Evolutionary conservation across 2,888 invertebrate species (phyloP).

Genomic region (Dastarcus helophoroides): DNA sequence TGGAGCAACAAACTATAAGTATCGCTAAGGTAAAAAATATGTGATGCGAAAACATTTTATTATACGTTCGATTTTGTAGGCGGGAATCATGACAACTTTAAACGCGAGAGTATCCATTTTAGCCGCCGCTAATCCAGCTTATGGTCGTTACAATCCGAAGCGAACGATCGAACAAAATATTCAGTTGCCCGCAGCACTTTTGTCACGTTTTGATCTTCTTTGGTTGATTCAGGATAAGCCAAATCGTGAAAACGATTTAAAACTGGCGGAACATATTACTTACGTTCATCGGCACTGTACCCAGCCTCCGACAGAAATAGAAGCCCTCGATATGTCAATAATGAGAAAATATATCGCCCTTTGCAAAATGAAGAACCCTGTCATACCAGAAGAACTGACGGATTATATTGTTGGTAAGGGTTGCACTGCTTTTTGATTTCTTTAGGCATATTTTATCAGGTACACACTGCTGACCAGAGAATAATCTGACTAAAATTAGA

Average conservation of each 20-base stretch:
- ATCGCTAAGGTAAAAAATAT: conserved; percentile 96
- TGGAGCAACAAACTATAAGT: conserved; percentile 99
- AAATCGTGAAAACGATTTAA: conserved; percentile 58
- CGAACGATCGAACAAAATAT: conserved; percentile 94
- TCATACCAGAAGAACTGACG: conserved; percentile 74
- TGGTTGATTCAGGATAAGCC: conserved; percentile 87
- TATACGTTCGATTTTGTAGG: conserved; percentile 42
- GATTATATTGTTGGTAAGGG: conserved; percentile 72
- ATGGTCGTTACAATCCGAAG: conserved; percentile 94
- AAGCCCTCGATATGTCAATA: conserved; percentile 80
- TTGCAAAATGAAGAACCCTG: conserved; percentile 81
- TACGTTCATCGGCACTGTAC: conserved; percentile 88
- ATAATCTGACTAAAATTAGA: too few relatives aligned
- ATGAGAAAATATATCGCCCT: conserved; percentile 88
- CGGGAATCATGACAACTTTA: conserved; percentile 95
- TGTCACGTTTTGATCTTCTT: conserved; percentile 91
- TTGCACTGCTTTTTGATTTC: background rate
- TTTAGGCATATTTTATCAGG: background rate
- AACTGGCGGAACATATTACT: conserved; percentile 93
- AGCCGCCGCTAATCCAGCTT: conserved; percentile 98
- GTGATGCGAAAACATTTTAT: conserved; percentile 3
- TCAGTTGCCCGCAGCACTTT: conserved; percentile 90
- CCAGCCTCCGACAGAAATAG: conserved; percentile 69
- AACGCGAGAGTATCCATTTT: conserved; percentile 96
- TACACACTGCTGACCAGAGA: too few relatives aligned